Evolutionary conservation across 2,888 invertebrate species (phyloP).

Genomic region (Orchesellides sinensis): DNA sequence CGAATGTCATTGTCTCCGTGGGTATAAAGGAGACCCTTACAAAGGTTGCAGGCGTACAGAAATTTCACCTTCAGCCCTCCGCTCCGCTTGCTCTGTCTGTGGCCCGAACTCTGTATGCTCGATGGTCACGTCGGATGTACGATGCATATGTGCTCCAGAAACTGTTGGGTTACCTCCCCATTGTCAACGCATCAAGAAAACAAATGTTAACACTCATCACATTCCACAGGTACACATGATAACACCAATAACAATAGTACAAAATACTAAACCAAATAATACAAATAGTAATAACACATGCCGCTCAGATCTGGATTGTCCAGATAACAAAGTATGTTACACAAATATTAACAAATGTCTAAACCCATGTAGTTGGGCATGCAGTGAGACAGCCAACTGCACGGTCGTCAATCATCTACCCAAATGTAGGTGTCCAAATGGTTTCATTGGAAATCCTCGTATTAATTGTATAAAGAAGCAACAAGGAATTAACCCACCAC

Average conservation of each 20-base stretch:
- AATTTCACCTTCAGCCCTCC: slow-evolving; percentile 79
- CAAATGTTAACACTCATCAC: background rate
- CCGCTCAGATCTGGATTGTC: slow-evolving; percentile 47
- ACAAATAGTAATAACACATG: slow-evolving; percentile 42
- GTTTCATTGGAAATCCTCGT: slow-evolving; percentile 58
- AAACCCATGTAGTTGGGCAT: slow-evolving; percentile 66
- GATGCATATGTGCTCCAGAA: slow-evolving; percentile 75
- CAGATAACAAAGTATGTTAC: slow-evolving; percentile 50
- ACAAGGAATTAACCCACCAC: slow-evolving; percentile 47
- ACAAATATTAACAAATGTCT: slow-evolving; percentile 45
- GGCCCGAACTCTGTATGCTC: slow-evolving; percentile 65
- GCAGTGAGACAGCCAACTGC: slow-evolving; percentile 59
- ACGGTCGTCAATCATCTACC: slow-evolving; percentile 65
- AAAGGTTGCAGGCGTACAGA: slow-evolving; percentile 75
- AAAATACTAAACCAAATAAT: slow-evolving; percentile 12
- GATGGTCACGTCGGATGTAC: slow-evolving; percentile 62
- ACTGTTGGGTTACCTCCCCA: slow-evolving; percentile 60
- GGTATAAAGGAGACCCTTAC: slow-evolving; percentile 75
- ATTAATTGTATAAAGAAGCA: slow-evolving; percentile 41
- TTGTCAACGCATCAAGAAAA: slow-evolving; percentile 6
- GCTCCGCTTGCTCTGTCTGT: slow-evolving; percentile 75
- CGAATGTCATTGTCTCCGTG: slow-evolving; percentile 73
- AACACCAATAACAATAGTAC: too few species aligned
- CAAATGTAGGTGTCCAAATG: slow-evolving; percentile 67
- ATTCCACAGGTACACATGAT: slow-evolving; percentile 4